Conservation (phyloP, 2,888 invertebrate genomes). For the Synanthedon andrenaeformis region DNA sequence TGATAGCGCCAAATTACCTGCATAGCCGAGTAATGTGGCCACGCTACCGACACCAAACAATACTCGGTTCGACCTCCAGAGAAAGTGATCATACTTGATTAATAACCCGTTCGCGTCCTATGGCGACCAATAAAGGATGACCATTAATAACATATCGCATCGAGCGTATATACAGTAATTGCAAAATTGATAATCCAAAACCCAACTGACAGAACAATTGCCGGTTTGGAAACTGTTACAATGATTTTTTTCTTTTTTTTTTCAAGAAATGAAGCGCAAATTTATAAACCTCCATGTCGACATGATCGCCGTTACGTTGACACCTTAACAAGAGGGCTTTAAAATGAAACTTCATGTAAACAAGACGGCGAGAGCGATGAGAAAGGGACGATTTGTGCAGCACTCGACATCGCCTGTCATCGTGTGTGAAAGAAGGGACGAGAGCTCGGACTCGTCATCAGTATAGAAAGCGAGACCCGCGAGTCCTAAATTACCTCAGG, state of each 20-base stretch:
- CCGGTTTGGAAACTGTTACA: conserved; percentile 25
- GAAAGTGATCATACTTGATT: conserved; percentile 54
- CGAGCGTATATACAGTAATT: conserved; percentile 28
- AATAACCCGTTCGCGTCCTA: conserved; percentile 38
- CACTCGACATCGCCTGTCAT: conserved; percentile 23
- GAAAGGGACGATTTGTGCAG: conserved; percentile 52
- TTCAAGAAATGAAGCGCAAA: conserved; percentile 14
- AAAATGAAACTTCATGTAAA: conserved; percentile 43
- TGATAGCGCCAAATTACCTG: conserved; percentile 43
- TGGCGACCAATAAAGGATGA: conserved; percentile 39
- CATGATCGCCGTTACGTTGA: conserved; percentile 22
- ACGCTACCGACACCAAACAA: conserved; percentile 25
- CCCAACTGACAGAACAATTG: conserved; percentile 38
- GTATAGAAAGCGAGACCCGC: conserved; percentile 49
- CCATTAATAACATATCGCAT: conserved; percentile 49
- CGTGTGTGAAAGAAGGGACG: conserved; percentile 34
- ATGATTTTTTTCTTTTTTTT: conserved; percentile 20
- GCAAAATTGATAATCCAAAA: conserved; percentile 42
- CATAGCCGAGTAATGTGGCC: conserved; percentile 26
- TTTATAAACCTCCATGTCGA: conserved; percentile 15
- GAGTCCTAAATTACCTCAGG: conserved; percentile 51
- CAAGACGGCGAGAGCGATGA: conserved; percentile 44
- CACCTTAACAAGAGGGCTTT: conserved; percentile 42
- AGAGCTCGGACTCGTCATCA: conserved; percentile 45
- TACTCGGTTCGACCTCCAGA: conserved; percentile 33